Conservation (phyloP, 2,888 invertebrate genomes). For the Cataglyphis livida region DNA sequence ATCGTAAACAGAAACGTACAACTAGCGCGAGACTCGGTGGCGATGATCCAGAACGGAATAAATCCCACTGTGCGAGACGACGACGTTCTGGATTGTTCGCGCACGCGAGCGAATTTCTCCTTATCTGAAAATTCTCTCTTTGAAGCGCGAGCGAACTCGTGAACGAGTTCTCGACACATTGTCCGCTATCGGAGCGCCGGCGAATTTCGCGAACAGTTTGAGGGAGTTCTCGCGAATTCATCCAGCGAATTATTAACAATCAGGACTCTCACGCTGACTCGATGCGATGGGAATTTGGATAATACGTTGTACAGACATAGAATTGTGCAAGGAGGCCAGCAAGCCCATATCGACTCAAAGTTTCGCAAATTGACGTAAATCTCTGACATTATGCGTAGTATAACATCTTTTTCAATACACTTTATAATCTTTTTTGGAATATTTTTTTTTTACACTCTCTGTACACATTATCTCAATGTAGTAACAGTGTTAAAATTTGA, state of each 20-base stretch:
- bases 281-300: neutral
- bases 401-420: constrained; percentile 3
- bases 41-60: constrained; percentile 61
- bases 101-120: constrained; percentile 49
- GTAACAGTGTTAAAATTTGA: neutral
- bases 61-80: constrained; percentile 48
- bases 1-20: constrained; percentile 44
- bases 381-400: neutral
- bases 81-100: constrained; percentile 67
- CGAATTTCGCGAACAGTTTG: constrained; percentile 33
- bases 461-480: neutral
- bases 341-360: neutral
- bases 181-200: constrained; percentile 36
- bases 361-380: neutral
- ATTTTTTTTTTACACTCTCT: neutral
- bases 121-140: constrained; percentile 57
- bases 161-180: constrained; percentile 44
- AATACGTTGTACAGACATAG: neutral
- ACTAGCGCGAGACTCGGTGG: constrained; percentile 31
- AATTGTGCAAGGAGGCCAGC: constrained; percentile 2
- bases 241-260: constrained; percentile 20
- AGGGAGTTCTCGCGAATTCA: constrained; percentile 17
- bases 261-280: constrained; percentile 12
- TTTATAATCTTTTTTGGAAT: neutral
- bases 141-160: constrained; percentile 16